Evolutionary conservation across 2,113 vertebrate species (phyloP).

Genomic region (Thymallus thymallus): DNA sequence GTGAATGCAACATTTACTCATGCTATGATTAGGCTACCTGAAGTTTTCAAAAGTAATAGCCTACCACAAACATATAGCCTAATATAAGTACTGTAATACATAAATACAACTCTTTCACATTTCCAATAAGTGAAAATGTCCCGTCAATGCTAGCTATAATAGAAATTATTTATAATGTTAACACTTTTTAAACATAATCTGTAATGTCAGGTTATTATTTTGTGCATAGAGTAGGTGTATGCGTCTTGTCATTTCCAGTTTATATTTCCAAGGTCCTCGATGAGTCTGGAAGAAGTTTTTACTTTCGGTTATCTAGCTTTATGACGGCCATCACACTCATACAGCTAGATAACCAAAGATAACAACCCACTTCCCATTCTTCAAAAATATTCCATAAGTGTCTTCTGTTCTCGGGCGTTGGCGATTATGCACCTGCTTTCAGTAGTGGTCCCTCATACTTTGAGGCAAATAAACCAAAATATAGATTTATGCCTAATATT

Average conservation of each 20-base stretch:
- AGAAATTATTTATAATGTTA: neutral
- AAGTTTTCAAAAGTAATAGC: neutral
- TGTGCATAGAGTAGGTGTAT: neutral
- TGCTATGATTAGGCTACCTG: neutral
- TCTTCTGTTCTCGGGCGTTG: constrained; percentile 46
- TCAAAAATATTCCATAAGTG: constrained; percentile 68
- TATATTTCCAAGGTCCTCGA: constrained; percentile 68
- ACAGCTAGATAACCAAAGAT: constrained; percentile 99
- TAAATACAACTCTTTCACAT: neutral
- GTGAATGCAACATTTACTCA: constrained; percentile 1
- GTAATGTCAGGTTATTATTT: neutral
- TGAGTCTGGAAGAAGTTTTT: constrained; percentile 98
- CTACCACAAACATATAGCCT: neutral
- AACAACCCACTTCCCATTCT: constrained; percentile 93
- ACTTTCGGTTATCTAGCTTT: constrained; percentile 99
- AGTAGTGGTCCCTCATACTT: constrained; percentile 8
- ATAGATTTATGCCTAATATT: neutral
- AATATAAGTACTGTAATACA: neutral
- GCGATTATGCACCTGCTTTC: neutral
- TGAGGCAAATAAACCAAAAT: neutral
- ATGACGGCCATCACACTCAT: constrained; percentile 99
- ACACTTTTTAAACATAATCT: neutral
- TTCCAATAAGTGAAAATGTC: neutral
- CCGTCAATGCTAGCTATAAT: too few species aligned
- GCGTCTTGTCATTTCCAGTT: too few species aligned